A percentile compares a stretch with the other conserved stretches of the same genome.
Conservation (phyloP, 1,140 invertebrate genomes). For the Aricia agestis region DNA sequence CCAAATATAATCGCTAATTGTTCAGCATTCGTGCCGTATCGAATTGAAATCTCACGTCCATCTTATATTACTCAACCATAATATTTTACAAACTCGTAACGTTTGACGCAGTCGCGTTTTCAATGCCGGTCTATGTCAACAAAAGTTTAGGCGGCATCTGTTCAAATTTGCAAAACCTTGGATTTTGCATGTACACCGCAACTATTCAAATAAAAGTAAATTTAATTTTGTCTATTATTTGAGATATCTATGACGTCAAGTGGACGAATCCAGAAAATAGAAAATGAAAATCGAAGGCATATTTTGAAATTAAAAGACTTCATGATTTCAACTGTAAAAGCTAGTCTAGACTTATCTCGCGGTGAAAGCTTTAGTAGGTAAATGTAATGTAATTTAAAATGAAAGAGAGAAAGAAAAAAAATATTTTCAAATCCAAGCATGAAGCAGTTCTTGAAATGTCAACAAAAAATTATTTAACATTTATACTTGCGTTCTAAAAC, state of each 20-base stretch:
- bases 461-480: too few relatives aligned
- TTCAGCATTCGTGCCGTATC: constrained; percentile 2
- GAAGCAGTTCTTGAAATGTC: too few relatives aligned
- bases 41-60: background rate
- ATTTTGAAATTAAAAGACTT: too few relatives aligned
- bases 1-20: background rate
- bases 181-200: background rate
- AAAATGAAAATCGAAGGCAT: too few relatives aligned
- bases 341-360: too few relatives aligned
- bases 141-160: background rate
- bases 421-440: too few relatives aligned
- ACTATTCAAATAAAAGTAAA: background rate
- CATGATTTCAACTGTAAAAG: too few relatives aligned
- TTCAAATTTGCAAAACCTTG: constrained; percentile 7
- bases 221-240: background rate
- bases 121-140: constrained; percentile 2
- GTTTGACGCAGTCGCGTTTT: background rate
- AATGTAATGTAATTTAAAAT: too few relatives aligned
- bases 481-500: too few relatives aligned
- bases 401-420: too few relatives aligned
- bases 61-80: constrained; percentile 10
- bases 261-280: background rate
- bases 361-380: too few relatives aligned
- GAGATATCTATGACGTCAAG: background rate
- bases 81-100: background rate